Conservation (phyloP, 2,113 vertebrate genomes). For the Phasianus colchicus region DNA sequence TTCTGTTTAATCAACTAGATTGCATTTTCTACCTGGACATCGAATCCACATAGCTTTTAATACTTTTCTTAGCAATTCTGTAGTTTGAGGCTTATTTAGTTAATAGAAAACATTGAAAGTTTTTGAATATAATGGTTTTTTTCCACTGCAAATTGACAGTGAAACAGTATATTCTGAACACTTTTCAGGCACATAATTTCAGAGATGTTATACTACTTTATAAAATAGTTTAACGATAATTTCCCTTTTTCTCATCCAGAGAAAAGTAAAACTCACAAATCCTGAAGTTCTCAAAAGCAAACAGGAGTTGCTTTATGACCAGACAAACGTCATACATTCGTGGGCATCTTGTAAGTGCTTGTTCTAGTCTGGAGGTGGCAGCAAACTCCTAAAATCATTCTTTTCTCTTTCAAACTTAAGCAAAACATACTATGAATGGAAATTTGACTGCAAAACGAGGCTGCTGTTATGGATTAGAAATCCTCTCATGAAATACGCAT, state of each 20-base stretch:
- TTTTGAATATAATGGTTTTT: neutral
- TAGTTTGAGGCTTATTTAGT: neutral
- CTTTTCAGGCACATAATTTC: neutral
- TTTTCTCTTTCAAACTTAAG: neutral
- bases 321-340: neutral
- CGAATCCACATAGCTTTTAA: neutral
- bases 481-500: neutral
- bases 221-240: neutral
- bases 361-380: conserved; percentile 59
- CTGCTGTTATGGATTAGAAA: neutral
- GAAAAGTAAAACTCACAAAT: neutral
- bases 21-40: neutral
- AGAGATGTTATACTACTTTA: neutral
- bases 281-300: neutral
- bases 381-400: conserved; percentile 42
- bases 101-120: neutral
- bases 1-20: neutral
- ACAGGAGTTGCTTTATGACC: neutral
- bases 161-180: neutral
- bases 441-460: neutral
- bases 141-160: neutral
- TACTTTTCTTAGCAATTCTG: neutral
- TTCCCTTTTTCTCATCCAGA: neutral
- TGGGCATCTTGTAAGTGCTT: neutral
- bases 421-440: neutral